phyloP scores from a whole-genome alignment of 2,888 invertebrate species.

The Mantis religiosa region DNA sequence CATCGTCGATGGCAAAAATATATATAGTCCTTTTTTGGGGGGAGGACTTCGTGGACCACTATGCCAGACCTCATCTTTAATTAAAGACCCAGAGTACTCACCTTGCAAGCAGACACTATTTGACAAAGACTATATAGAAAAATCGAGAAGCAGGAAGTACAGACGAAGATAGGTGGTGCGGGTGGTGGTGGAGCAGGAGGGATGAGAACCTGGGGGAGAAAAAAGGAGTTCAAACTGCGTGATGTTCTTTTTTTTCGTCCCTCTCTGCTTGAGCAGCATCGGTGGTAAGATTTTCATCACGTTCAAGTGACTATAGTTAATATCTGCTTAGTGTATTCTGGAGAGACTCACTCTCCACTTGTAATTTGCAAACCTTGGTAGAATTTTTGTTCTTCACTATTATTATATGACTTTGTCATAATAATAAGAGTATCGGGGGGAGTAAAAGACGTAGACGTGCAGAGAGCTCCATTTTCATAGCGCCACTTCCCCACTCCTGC shows the following conservation, averaged over 20 bases:
- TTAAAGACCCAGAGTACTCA: background rate
- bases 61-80: background rate
- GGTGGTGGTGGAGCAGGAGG: background rate
- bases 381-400: constrained; percentile 4
- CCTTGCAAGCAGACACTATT: background rate
- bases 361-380: constrained; percentile 10
- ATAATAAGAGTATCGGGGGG: background rate
- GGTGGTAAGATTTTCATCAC: constrained; percentile 13
- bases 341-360: background rate
- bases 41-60: background rate
- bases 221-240: background rate
- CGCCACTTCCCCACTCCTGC: background rate
- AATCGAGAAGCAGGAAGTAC: background rate
- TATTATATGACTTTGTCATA: constrained; percentile 1
- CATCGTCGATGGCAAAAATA: background rate
- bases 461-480: constrained; percentile 5
- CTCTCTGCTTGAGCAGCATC: background rate
- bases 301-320: constrained; percentile 7
- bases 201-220: background rate
- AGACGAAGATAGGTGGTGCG: background rate
- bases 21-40: background rate
- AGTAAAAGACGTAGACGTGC: background rate
- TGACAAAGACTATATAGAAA: background rate
- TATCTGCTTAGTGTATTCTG: background rate
- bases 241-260: background rate